Percentiles rank a stretch among this genome's conserved stretches.
These are phyloP conservation scores for Thelaira solivaga DNA, from an alignment of 2,888 invertebrate genomes.

Conservation along the genomic window DNA sequence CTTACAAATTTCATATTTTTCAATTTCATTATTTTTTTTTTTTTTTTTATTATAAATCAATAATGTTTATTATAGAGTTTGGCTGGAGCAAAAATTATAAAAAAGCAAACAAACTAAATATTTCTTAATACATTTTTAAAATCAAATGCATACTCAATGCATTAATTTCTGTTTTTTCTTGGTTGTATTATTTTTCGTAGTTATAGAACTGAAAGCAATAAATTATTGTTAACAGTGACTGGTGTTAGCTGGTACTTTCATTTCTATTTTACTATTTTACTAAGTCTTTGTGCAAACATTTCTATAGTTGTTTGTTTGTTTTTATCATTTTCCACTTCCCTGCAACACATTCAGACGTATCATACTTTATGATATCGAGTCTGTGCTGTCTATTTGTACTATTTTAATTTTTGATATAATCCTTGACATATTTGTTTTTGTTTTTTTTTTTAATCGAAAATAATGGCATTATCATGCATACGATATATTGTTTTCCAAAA, in stretches of 20 bases:
- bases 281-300: conserved; percentile 23
- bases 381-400: background rate
- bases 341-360: background rate
- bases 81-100: no score
- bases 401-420: conserved; percentile 42
- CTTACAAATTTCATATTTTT: no score
- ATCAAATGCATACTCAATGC: no score
- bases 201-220: background rate
- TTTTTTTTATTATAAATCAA: no score
- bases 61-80: no score
- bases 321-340: conserved; percentile 10
- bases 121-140: background rate
- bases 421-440: conserved; percentile 41
- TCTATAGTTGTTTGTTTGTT: conserved; percentile 15
- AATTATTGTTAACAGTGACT: conserved; percentile 4
- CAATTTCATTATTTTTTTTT: no score
- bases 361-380: background rate
- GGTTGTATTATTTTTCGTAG: background rate
- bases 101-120: background rate
- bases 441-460: conserved; percentile 19
- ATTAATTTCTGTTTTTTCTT: background rate
- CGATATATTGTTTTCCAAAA: conserved; percentile 23
- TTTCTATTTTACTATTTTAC: background rate
- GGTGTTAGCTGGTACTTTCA: background rate
- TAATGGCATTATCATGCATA: conserved; percentile 18